Conservation (phyloP, 2,888 invertebrate genomes). For the Heliconius charithonia region DNA sequence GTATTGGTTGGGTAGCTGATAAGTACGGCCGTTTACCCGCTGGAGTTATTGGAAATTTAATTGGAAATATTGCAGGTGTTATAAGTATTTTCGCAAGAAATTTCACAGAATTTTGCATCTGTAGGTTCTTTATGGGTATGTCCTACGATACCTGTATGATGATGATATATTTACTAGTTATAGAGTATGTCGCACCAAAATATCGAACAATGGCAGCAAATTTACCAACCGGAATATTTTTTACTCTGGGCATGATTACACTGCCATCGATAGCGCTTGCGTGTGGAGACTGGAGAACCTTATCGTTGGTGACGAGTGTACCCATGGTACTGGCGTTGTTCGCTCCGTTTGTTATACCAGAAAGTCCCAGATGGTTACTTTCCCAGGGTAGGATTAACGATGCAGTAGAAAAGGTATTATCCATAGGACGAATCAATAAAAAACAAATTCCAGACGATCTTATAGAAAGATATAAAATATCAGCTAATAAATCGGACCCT, state of each 20-base stretch:
- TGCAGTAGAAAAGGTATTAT: slow-evolving; percentile 59
- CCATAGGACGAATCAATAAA: slow-evolving; percentile 61
- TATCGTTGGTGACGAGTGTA: slow-evolving; percentile 64
- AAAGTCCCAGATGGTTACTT: slow-evolving; percentile 72
- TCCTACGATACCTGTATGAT: slow-evolving; percentile 72
- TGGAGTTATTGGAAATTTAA: slow-evolving; percentile 59
- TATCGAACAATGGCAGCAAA: slow-evolving; percentile 67
- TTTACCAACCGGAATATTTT: slow-evolving; percentile 65
- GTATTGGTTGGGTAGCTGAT: slow-evolving; percentile 67
- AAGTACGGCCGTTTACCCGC: slow-evolving; percentile 66
- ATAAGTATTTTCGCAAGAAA: slow-evolving; percentile 58
- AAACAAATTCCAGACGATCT: slow-evolving; percentile 57
- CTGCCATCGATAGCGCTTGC: slow-evolving; percentile 69
- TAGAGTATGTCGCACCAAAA: slow-evolving; percentile 69
- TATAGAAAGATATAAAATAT: slow-evolving; percentile 59
- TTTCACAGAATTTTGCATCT: slow-evolving; percentile 60
- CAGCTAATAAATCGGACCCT: slow-evolving; percentile 44
- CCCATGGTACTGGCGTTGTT: slow-evolving; percentile 61
- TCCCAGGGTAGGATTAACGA: slow-evolving; percentile 65
- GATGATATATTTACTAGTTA: slow-evolving; percentile 65
- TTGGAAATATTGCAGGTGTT: slow-evolving; percentile 63
- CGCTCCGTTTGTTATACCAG: slow-evolving; percentile 64
- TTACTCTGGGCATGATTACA: slow-evolving; percentile 54
- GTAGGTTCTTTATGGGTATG: slow-evolving; percentile 70
- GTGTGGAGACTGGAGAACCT: slow-evolving; percentile 66